Evolutionary conservation across 2,797 vertebrate genomes (phyloP).

Genomic region (Pelodytes ibericus): DNA sequence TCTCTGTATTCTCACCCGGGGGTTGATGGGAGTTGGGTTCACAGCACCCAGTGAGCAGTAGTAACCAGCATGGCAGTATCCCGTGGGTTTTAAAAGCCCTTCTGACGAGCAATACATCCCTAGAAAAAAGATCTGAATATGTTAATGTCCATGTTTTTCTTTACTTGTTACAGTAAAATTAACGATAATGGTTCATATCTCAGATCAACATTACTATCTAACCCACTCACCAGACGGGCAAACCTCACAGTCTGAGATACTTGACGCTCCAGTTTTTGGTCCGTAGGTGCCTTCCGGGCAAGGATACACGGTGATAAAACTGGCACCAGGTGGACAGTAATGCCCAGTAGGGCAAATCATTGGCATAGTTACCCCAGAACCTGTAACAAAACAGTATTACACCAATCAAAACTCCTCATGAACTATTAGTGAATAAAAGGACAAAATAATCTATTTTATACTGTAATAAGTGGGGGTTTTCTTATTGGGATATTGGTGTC

Average conservation of each 20-base stretch:
- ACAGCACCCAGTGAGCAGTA: constrained; percentile 81
- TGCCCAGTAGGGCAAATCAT: constrained; percentile 72
- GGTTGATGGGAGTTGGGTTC: constrained; percentile 76
- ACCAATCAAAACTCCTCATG: not conserved
- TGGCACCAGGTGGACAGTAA: constrained; percentile 77
- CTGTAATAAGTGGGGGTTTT: too few relatives aligned
- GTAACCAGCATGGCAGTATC: constrained; percentile 81
- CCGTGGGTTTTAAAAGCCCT: constrained; percentile 79
- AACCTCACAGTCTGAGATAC: constrained; percentile 71
- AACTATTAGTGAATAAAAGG: too few relatives aligned
- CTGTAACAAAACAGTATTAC: constrained; percentile 59
- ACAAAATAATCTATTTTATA: too few relatives aligned
- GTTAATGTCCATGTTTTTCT: too few relatives aligned
- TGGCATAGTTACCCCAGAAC: constrained; percentile 67
- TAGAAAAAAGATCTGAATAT: constrained; percentile 59
- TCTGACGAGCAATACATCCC: constrained; percentile 85
- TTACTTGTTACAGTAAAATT: too few relatives aligned
- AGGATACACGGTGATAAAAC: constrained; percentile 69
- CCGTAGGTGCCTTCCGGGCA: constrained; percentile 82
- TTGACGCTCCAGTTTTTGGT: constrained; percentile 69
- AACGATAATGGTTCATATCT: too few relatives aligned
- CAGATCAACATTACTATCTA: not conserved
- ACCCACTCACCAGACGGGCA: constrained; percentile 78
- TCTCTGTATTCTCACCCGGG: constrained; percentile 79
- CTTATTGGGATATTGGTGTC: too few relatives aligned